Evolutionary conservation across 2,797 vertebrate species (phyloP), one percentile per base, ranked within the genome.

Genomic region (Spizella passerina): DNA sequence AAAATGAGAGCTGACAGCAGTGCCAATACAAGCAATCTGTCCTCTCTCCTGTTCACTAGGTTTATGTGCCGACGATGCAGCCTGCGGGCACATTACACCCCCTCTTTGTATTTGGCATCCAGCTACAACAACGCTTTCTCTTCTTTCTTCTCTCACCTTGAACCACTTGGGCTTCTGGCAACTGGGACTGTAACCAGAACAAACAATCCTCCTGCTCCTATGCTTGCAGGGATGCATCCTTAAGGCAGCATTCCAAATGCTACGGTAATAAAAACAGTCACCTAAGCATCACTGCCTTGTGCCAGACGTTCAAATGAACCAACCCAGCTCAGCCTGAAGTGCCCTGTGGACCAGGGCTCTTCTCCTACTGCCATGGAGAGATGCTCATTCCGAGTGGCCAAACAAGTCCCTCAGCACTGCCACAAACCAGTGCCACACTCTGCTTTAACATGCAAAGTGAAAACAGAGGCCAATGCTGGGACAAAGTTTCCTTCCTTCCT

Each of bases 1-100:
- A 92, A 94, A 94, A 96, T 88, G 80, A 90, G 91, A 95, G 71
- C 94, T 97, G 95, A 97, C 96, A 96, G 91, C 77, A 95, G 39
- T 71, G 90, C 70, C 84, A 79, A 85, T 76, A 91, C 56, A 88
- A 86, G 59, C 90, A 77, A 80, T 43, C 80, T 85, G 59, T 85
- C 76, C 84, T 59, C 55, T 77, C 82, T 55, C 55, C 57, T 41
- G 21, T 38, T 88, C 38, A 20, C 21, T 60, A 75, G 39, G 59
- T 80, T 76, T 60, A 56, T 20, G 4, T 47, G 82, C 46, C 20
- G 0, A 80, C 15, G 4, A 36, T 6, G 32, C 56, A 88, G 81
- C 80, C 82, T 7, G 7, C 2, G 14, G 82, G 59, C 68, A 71
- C 38, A 36, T 46, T 3, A 1, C 59, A 92, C 69, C 49, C 39